phyloP scores from a whole-genome alignment of 2,888 invertebrate species.

The Atrina japonica region DNA sequence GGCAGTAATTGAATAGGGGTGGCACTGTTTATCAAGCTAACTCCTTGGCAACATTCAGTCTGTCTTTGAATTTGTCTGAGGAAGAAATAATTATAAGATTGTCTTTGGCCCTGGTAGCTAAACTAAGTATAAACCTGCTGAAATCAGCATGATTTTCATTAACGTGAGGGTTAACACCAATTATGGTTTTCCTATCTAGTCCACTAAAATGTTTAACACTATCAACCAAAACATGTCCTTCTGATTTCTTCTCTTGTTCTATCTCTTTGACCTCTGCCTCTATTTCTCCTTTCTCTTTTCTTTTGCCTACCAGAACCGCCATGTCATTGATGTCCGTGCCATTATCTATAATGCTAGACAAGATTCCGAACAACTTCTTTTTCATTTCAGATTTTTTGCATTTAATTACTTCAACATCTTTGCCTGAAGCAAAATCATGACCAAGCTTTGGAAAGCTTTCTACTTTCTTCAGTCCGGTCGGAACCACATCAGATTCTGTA shows the following conservation, averaged over 20 bases:
- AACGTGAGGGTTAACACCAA: constrained; percentile 67
- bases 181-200: constrained; percentile 63
- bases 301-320: constrained; percentile 67
- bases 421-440: constrained; percentile 64
- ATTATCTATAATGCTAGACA: constrained; percentile 53
- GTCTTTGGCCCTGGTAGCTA: constrained; percentile 69
- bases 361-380: constrained; percentile 54
- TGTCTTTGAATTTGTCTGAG: constrained; percentile 6
- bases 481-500: constrained; percentile 9
- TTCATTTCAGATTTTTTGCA: constrained; percentile 61
- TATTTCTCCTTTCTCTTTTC: constrained; percentile 54
- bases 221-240: constrained; percentile 52
- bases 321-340: constrained; percentile 63
- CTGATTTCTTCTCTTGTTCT: constrained; percentile 15
- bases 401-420: constrained; percentile 63
- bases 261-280: constrained; percentile 45
- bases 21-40: too few species aligned
- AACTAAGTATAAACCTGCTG: constrained; percentile 66
- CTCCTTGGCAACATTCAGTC: background rate
- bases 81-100: constrained; percentile 68
- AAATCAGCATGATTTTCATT: constrained; percentile 69
- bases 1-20: too few species aligned
- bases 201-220: constrained; percentile 71
- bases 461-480: constrained; percentile 33
- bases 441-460: constrained; percentile 59